A percentile compares a stretch with the other conserved stretches of the same genome.
Conservation (phyloP, 2,797 vertebrate genomes). For the Sardinella longiceps region DNA sequence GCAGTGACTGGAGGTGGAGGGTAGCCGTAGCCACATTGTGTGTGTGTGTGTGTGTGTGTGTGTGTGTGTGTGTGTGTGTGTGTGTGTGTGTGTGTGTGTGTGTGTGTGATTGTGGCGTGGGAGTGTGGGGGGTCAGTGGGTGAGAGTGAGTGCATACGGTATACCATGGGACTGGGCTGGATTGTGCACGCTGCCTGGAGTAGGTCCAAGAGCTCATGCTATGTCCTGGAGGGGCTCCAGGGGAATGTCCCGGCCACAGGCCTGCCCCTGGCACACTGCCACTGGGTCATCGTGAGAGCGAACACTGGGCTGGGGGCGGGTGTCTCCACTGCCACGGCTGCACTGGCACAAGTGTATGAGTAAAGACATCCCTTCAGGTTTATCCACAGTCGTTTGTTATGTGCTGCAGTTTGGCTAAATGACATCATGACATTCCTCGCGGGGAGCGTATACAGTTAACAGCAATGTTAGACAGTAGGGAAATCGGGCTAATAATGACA, state of each 20-base stretch:
- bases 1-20: background rate
- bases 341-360: background rate
- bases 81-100: too few species aligned
- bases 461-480: background rate
- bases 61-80: too few species aligned
- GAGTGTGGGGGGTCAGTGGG: background rate
- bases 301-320: too few species aligned
- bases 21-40: background rate
- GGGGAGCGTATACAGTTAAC: too few species aligned
- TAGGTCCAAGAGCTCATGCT: constrained; percentile 70
- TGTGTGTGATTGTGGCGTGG: too few species aligned
- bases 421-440: too few species aligned
- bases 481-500: background rate
- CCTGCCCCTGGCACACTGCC: constrained; percentile 47
- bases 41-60: too few species aligned
- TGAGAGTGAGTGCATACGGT: constrained; percentile 59
- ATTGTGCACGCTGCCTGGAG: constrained; percentile 72
- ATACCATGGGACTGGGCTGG: constrained; percentile 67
- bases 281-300: constrained; percentile 18
- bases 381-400: background rate
- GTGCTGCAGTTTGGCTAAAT: background rate
- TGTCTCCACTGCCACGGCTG: background rate
- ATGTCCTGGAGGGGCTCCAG: constrained; percentile 70
- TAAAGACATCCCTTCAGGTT: background rate
- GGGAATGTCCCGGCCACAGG: constrained; percentile 48